Conservation (phyloP, 2,797 vertebrate genomes). For the Dendrocincla tyrannina region DNA sequence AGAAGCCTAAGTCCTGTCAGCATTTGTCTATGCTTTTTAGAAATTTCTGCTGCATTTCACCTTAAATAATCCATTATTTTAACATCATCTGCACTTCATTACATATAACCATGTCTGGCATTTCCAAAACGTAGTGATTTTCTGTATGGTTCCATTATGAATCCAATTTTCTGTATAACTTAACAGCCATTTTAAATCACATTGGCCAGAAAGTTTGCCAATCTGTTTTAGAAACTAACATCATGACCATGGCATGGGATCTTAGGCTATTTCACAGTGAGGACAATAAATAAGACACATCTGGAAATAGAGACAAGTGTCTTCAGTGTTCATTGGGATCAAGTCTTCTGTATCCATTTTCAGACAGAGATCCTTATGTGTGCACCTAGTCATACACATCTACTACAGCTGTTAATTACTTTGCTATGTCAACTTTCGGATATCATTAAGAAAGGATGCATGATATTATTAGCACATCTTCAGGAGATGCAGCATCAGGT, state of each 20-base stretch:
- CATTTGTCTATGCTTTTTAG: slow-evolving; percentile 5
- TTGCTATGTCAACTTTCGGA: background rate
- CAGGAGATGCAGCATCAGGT: background rate
- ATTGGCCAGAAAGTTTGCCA: background rate
- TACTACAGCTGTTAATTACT: background rate
- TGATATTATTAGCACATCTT: background rate
- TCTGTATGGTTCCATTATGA: slow-evolving; percentile 23
- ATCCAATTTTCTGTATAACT: slow-evolving; percentile 53
- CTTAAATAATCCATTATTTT: slow-evolving; percentile 50
- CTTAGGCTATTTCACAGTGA: background rate
- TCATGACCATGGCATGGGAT: background rate
- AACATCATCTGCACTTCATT: slow-evolving; percentile 53
- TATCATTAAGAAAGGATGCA: background rate
- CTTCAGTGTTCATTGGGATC: background rate
- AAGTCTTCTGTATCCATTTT: background rate
- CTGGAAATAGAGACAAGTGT: background rate
- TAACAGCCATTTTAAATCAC: slow-evolving; percentile 54
- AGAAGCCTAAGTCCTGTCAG: background rate
- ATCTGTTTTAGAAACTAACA: background rate
- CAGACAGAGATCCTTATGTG: background rate
- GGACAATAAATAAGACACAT: background rate
- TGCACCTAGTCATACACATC: background rate
- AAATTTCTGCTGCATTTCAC: slow-evolving; percentile 18
- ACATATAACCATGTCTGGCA: background rate
- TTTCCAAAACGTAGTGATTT: background rate